Evolutionary conservation across 2,113 vertebrate genomes (phyloP).

Genomic region (Mesembrinibis cayennensis): DNA sequence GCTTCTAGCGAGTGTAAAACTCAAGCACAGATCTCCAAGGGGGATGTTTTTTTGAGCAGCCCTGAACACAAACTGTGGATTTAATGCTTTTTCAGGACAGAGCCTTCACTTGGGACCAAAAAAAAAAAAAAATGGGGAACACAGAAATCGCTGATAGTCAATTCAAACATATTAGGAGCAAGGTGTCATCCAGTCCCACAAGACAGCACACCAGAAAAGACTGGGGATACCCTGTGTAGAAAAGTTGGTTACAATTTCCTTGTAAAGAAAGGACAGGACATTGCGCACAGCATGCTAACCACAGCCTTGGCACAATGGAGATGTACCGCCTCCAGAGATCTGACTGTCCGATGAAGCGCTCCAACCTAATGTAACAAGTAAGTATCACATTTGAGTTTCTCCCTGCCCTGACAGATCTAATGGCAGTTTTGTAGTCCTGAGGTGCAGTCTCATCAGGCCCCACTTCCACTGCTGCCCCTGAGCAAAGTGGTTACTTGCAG

Average conservation of each 20-base stretch:
- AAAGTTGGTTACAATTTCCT: neutral
- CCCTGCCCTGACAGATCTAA: neutral
- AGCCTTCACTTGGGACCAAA: neutral
- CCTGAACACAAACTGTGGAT: neutral
- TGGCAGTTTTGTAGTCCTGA: neutral
- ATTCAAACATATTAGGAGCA: neutral
- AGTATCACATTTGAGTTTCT: neutral
- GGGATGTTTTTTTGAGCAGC: neutral
- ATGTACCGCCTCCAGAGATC: neutral
- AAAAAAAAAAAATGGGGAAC: neutral
- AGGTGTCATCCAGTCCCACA: neutral
- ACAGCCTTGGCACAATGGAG: neutral
- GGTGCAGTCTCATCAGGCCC: neutral
- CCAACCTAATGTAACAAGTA: neutral
- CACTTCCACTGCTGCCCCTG: neutral
- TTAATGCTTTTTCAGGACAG: neutral
- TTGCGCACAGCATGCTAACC: neutral
- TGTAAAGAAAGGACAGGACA: neutral
- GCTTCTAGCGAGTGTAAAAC: neutral
- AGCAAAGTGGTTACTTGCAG: neutral
- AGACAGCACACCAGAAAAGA: neutral
- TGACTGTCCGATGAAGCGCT: neutral
- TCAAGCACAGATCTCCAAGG: neutral
- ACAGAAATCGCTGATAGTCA: neutral
- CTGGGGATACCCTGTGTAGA: neutral